Conservation (phyloP, 2,113 vertebrate species). For the Elanoides forficatus region DNA sequence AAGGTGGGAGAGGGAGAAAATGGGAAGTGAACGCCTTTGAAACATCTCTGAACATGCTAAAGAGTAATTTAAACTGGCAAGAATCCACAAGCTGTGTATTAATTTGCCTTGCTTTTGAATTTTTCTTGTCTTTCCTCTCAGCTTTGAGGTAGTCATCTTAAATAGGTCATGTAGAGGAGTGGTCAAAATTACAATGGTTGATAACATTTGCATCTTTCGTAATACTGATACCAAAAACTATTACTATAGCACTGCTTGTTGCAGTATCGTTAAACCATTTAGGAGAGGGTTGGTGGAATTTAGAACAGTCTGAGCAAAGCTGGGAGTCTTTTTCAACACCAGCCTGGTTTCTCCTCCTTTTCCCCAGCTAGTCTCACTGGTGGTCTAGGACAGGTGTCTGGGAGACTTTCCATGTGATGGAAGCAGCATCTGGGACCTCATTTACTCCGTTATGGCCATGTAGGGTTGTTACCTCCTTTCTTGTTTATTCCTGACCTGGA, state of each 20-base stretch:
- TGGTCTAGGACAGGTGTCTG: neutral
- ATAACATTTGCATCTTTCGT: neutral
- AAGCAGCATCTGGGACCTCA: neutral
- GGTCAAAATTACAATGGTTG: neutral
- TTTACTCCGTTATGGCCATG: accelerated
- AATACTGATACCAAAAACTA: neutral
- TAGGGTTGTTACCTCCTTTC: neutral
- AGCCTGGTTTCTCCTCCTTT: neutral
- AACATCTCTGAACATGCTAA: conserved; percentile 9
- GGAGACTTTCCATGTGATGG: neutral
- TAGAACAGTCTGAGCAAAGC: neutral
- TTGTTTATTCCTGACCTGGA: neutral
- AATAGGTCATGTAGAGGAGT: accelerated
- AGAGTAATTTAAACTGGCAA: conserved; percentile 26
- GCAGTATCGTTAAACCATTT: neutral
- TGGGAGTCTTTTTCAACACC: neutral
- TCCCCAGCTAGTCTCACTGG: neutral
- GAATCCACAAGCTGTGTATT: neutral
- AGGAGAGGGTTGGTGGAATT: neutral
- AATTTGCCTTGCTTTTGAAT: neutral
- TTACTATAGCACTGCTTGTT: neutral
- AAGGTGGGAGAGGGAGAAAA: neutral
- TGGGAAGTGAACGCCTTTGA: neutral
- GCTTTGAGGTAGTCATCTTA: neutral
- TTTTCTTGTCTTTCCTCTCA: neutral